Evolutionary conservation across 2,888 invertebrate species (phyloP), one percentile per base, ranked within the genome.

Genomic region (Apamea crenata): DNA sequence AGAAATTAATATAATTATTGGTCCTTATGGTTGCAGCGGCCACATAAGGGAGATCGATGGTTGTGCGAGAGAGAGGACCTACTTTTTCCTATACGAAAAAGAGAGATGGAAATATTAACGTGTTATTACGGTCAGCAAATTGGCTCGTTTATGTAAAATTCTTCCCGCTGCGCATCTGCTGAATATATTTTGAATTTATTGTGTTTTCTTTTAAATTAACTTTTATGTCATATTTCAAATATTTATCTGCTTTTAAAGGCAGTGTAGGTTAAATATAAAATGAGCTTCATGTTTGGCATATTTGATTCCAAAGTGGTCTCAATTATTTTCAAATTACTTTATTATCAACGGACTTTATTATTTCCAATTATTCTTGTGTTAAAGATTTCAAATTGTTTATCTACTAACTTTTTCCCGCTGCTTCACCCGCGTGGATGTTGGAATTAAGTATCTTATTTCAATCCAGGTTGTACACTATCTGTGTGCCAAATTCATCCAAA

Each of bases 1-100:
- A 92, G 91, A 93, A 94, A 95, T 95, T 93, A 94, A 94, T 95
- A 92, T 94, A 95, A 95, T 95, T 95, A 95, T 94, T 93, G 91
- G 90, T 91, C 92, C 93, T 93, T 93, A 93, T 91, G 90, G 89
- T 84, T 85, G 89, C 89, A 91, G 85, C 90, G 83, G 89, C 91
- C 80, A 86, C 88, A 88, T 90, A 91, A 78, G 83, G 83, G 83
- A 91, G 83, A 84, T 80, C 82, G 80, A 76, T 89, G 87, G 71
- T 84, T 82, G 91, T 83, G 85, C 78, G 91, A 93, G 77, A 85
- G 90, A 88, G 92, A 94, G 56, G 2, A 21, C 59, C 7, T 6
- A 84, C 77, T 91, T 87, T 66, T 81, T 63, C 44, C 5, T 1
- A 56, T 36, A 77, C 18, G 81, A 77, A 18, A 61, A 67, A 88